These are phyloP conservation scores for Tiliacea aurago DNA, from an alignment of 2,888 invertebrate species.

Conservation along the genomic window DNA sequence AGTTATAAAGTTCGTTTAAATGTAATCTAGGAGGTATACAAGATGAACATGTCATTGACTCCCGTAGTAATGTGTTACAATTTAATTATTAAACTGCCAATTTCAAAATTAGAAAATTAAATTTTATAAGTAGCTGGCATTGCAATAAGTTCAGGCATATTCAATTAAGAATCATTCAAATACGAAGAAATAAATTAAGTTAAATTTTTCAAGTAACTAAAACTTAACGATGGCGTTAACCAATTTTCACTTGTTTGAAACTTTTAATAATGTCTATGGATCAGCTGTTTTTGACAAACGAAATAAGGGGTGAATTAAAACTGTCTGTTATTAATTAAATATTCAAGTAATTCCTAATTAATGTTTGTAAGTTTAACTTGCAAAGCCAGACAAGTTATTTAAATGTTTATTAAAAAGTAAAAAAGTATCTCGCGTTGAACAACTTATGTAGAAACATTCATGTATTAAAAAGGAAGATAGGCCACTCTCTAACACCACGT, in stretches of 20 bases:
- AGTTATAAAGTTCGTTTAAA: background rate
- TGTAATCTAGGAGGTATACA: background rate
- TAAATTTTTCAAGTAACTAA: slow-evolving; percentile 25
- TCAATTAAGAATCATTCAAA: slow-evolving; percentile 19
- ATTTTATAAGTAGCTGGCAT: background rate
- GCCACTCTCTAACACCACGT: too few species aligned
- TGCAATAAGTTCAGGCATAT: slow-evolving; percentile 30
- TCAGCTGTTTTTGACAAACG: slow-evolving; percentile 46
- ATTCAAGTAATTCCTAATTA: slow-evolving; percentile 1
- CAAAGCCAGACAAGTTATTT: background rate
- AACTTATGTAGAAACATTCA: too few species aligned
- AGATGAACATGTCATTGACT: background rate
- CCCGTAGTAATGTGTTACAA: background rate
- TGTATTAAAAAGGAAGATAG: too few species aligned
- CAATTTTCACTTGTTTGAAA: slow-evolving; percentile 39
- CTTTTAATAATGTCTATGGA: slow-evolving; percentile 21
- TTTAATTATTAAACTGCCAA: background rate
- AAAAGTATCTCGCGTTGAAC: too few species aligned
- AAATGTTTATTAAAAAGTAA: slow-evolving; percentile 10
- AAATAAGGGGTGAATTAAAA: slow-evolving; percentile 1
- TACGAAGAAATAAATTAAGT: slow-evolving; percentile 27
- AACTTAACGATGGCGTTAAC: slow-evolving; percentile 4
- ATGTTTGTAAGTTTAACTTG: slow-evolving; percentile 1
- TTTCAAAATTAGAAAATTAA: slow-evolving; percentile 13
- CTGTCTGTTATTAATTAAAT: slow-evolving; percentile 6